Conservation (phyloP, 2,797 vertebrate species). For the Hafferia zeledoni region DNA sequence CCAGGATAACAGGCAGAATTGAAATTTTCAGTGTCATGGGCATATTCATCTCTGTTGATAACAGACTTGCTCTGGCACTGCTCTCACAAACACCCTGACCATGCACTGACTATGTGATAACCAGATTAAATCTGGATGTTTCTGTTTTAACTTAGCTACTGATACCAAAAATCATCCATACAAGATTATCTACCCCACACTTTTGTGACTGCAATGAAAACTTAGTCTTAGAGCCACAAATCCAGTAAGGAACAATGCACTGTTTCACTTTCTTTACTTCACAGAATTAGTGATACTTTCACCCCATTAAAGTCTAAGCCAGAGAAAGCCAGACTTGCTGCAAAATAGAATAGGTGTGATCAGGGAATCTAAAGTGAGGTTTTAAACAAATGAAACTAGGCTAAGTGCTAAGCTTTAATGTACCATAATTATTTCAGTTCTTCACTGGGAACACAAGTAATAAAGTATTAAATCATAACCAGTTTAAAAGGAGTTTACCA, state of each 20-base stretch:
- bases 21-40: background rate
- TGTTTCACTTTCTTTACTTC: background rate
- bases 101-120: background rate
- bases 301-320: background rate
- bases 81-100: background rate
- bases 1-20: rapidly evolving
- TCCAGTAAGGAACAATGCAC: background rate
- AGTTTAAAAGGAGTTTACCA: background rate
- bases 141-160: background rate
- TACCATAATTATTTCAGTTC: background rate
- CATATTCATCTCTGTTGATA: background rate
- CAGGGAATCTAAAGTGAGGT: background rate
- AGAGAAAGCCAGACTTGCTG: background rate
- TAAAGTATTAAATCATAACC: background rate
- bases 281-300: background rate
- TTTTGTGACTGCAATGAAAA: background rate
- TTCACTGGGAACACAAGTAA: background rate
- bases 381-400: background rate
- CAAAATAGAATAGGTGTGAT: background rate
- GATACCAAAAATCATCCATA: background rate
- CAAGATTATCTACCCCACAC: background rate
- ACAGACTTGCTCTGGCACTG: background rate
- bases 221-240: background rate
- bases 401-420: background rate
- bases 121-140: background rate